Percentiles rank a stretch among this genome's conserved stretches.
Evolutionary conservation across 1,140 invertebrate genomes (phyloP).

Genomic region (Dendroctonus ponderosae): DNA sequence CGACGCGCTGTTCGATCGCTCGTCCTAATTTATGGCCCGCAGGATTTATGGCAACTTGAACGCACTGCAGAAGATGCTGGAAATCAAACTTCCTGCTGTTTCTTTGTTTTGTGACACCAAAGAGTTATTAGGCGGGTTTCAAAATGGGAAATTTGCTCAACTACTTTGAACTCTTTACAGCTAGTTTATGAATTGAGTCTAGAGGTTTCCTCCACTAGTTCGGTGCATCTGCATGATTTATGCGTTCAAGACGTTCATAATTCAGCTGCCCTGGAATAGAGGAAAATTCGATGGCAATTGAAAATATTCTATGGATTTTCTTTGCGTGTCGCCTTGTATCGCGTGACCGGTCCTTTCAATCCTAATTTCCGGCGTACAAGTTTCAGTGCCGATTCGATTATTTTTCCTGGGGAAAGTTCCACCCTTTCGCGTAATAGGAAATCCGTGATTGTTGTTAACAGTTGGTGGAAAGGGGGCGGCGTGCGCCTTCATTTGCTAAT

Average conservation of each 20-base stretch:
- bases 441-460: constrained; percentile 1
- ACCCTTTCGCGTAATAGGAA: constrained; percentile 15
- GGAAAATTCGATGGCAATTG: too few species aligned
- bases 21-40: constrained; percentile 14
- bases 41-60: constrained; percentile 18
- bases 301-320: too few species aligned
- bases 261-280: too few species aligned
- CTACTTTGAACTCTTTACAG: too few species aligned
- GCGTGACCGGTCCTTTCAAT: constrained; percentile 21
- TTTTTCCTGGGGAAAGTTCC: constrained; percentile 9
- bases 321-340: background rate
- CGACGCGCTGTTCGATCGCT: constrained; percentile 16
- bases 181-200: too few species aligned
- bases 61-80: background rate
- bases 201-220: too few species aligned
- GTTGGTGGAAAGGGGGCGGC: background rate
- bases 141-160: too few species aligned
- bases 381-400: constrained; percentile 20
- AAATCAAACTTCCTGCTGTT: too few species aligned
- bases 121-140: too few species aligned
- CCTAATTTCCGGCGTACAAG: constrained; percentile 17
- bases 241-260: too few species aligned
- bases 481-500: constrained; percentile 4
- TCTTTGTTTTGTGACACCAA: too few species aligned
- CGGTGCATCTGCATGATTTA: too few species aligned